Evolutionary conservation across 64 coral and sea anemone species (phyloP), one percentile per base, ranked within the genome.

Genomic region (Stichodactyla helianthus): DNA sequence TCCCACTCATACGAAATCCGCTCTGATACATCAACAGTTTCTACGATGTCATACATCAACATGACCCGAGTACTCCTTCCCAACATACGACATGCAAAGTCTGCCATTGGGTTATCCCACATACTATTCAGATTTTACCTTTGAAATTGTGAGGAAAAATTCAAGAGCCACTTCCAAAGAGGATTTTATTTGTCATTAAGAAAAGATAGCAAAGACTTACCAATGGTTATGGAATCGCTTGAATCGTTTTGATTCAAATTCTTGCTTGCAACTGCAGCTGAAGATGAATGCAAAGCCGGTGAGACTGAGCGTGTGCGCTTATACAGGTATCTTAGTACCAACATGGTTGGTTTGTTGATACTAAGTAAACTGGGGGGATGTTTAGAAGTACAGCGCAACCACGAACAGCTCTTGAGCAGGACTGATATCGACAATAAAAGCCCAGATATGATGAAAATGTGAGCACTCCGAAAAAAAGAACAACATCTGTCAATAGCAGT

Each of bases 281-380:
- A 20, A 54, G 78, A 51, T 16, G 77, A 79, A 79, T 51, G 18
- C 13, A 79, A 52, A 62, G 59, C 18, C 5, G 62, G 62, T 65
- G 62, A 65, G 17, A 81, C 6, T 19, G 78, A 10, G 7, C 78
- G n/a, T 54, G 20, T 81, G 17, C 78, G 78, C n/a, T 81, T 81
- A 13, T 81, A 81, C 5, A 81, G 14, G 26, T 81, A 81, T 22
- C 52, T 81, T 81, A 81, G 25, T 51, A 81, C 78, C 35, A 81
- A 53, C 78, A 81, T 81, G 22, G 11, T 74, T n/a, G 68, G 11
- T 11, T 13, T 31, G 22, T 74, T 74, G 11, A 27, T 10, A 31
- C 20, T 31, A 27, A 35, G 27, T 23, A 4, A 31, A 31, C 25
- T 31, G 68, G 27, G 12, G 68, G 23, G 68, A 31, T 74, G 27